Evolutionary conservation across 2,797 vertebrate species (phyloP).

Genomic region (Enteromius argenteus): DNA sequence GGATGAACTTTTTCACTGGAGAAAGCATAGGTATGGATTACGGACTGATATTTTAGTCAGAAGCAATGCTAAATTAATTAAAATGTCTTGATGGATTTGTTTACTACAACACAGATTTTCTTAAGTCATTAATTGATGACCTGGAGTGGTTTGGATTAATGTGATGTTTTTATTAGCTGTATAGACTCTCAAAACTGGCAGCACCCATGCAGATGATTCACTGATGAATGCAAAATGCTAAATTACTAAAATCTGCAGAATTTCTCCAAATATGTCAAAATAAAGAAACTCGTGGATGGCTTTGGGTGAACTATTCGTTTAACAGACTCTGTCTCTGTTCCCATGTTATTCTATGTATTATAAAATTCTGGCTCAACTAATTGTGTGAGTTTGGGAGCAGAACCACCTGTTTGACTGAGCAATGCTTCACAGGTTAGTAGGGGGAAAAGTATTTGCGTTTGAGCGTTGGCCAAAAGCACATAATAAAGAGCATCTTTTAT

Average conservation of each 20-base stretch:
- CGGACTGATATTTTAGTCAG: neutral
- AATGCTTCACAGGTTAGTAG: neutral
- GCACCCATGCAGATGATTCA: neutral
- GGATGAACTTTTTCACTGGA: neutral
- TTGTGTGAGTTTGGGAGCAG: neutral
- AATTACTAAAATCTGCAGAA: neutral
- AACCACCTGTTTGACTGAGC: neutral
- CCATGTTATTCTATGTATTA: neutral
- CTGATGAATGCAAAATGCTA: neutral
- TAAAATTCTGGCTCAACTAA: neutral
- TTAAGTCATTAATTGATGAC: neutral
- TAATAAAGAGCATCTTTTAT: neutral
- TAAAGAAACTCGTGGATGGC: neutral
- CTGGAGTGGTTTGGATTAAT: neutral
- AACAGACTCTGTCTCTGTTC: neutral
- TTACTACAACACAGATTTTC: neutral
- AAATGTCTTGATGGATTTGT: neutral
- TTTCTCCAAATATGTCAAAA: neutral
- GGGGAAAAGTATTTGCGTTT: neutral
- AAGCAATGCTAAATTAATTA: neutral
- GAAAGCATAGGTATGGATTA: neutral
- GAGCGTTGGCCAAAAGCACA: neutral
- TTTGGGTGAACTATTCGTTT: neutral
- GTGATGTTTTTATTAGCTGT: neutral
- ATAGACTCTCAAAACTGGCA: neutral